A percentile compares a stretch with the other conserved stretches of the same genome.
These are phyloP conservation scores for Gnathonemus longibarbis DNA, from an alignment of 2,113 vertebrate genomes.

Conservation along the genomic window DNA sequence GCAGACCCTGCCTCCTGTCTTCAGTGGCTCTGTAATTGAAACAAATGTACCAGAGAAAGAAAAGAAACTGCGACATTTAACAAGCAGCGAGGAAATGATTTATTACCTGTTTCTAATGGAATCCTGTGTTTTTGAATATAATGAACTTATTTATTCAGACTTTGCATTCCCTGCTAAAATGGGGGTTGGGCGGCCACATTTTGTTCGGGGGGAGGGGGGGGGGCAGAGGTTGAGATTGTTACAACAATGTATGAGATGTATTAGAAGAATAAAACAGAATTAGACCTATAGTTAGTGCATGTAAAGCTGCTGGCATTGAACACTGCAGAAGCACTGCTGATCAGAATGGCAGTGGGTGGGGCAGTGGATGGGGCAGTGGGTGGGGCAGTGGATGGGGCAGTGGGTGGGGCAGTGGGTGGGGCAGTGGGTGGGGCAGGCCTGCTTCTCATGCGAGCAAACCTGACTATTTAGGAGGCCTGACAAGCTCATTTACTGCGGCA, in stretches of 20 bases:
- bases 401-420: not conserved
- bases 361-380: no score
- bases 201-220: not conserved
- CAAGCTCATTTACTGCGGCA: not conserved
- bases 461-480: not conserved
- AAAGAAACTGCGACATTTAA: not conserved
- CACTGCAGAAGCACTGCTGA: not conserved
- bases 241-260: not conserved
- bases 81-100: not conserved
- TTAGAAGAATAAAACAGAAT: not conserved
- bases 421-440: not conserved
- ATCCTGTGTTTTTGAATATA: not conserved
- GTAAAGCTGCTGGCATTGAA: not conserved
- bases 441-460: not conserved
- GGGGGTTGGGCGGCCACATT: not conserved
- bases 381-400: no score
- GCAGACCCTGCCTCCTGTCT: not conserved
- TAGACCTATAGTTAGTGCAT: not conserved
- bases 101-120: not conserved
- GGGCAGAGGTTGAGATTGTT: not conserved
- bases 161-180: not conserved
- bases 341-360: no score
- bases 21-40: not conserved
- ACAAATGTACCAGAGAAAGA: not conserved
- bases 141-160: not conserved